phyloP scores from a whole-genome alignment of 2,888 invertebrate species.

The Operophtera brumata region DNA sequence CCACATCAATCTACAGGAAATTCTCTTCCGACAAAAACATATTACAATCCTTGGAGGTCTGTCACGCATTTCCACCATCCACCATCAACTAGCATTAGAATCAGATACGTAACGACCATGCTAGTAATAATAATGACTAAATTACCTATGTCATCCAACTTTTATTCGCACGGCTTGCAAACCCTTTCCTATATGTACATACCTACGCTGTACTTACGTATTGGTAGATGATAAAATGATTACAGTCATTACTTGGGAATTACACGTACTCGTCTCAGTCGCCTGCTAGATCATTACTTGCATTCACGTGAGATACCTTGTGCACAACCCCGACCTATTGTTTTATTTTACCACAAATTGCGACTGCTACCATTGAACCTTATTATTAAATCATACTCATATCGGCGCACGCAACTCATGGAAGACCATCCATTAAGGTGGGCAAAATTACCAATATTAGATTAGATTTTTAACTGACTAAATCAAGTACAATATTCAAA shows the following conservation, averaged over 20 bases:
- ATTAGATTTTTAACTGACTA: too few relatives aligned
- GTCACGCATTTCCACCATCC: conserved; percentile 23
- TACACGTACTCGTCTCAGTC: conserved; percentile 54
- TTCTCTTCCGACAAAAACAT: conserved; percentile 30
- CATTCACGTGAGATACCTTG: conserved; percentile 58
- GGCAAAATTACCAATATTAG: too few relatives aligned
- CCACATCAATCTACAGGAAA: conserved; percentile 31
- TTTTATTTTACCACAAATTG: conserved; percentile 26
- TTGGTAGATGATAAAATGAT: conserved; percentile 77
- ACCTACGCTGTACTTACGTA: conserved; percentile 35
- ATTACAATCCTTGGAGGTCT: conserved; percentile 30
- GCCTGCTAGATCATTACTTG: conserved; percentile 53
- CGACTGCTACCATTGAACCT: background rate
- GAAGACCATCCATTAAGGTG: too few relatives aligned
- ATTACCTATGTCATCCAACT: conserved; percentile 51
- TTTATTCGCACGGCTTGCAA: conserved; percentile 60
- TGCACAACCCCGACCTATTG: conserved; percentile 42
- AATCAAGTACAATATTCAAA: too few relatives aligned
- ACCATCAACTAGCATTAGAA: conserved; percentile 15
- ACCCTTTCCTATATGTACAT: conserved; percentile 12
- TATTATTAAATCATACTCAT: background rate
- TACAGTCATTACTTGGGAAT: conserved; percentile 72
- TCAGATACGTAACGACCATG: conserved; percentile 34
- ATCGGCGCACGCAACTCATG: too few relatives aligned
- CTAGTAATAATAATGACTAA: conserved; percentile 53